A percentile compares a stretch with the other conserved stretches of the same genome.
phyloP scores from a whole-genome alignment of 2,113 vertebrate species.

The Patagioenas fasciata region DNA sequence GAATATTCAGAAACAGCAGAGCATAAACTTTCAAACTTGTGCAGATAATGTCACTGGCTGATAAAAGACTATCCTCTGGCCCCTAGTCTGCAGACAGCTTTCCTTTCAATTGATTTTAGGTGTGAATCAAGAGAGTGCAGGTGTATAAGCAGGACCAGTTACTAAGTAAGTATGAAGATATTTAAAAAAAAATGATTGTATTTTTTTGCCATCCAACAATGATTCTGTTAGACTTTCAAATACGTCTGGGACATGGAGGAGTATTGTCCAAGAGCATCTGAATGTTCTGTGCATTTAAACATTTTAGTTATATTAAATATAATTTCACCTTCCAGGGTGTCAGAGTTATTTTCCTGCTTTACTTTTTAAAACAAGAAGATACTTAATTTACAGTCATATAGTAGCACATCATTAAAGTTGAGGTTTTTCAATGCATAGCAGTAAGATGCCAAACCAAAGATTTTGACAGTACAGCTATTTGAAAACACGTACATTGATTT shows the following conservation, averaged over 20 bases:
- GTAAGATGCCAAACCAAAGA: neutral
- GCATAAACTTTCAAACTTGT: neutral
- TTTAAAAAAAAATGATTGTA: neutral
- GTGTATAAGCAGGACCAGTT: neutral
- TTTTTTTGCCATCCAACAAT: neutral
- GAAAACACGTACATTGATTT: neutral
- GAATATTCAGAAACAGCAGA: neutral
- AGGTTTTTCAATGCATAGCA: neutral
- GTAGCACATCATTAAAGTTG: neutral
- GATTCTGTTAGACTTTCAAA: neutral
- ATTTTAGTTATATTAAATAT: neutral
- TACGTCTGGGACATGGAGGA: neutral
- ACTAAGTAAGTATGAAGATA: neutral
- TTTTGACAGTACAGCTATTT: neutral
- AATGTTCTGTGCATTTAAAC: neutral
- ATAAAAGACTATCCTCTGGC: neutral
- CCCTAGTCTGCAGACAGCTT: neutral
- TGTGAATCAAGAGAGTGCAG: neutral
- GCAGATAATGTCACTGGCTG: neutral
- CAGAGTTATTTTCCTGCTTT: neutral
- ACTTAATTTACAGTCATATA: neutral
- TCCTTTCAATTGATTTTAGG: neutral
- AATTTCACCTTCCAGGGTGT: neutral
- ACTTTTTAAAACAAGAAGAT: neutral
- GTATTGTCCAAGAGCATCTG: neutral